Conservation (phyloP, 2,888 invertebrate species). For the Anthrax anthrax region DNA sequence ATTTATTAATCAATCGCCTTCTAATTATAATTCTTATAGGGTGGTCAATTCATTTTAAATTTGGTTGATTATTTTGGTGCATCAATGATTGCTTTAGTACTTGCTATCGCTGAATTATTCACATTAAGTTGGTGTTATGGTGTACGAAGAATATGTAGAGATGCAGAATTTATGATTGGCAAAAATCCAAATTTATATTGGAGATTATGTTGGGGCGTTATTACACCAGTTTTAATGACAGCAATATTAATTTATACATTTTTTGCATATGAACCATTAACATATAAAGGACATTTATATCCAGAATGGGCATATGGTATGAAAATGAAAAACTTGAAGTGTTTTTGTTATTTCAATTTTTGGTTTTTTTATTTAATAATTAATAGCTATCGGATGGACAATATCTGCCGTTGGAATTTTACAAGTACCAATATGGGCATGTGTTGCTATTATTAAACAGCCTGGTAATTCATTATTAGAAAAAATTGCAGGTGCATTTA, state of each 20-base stretch:
- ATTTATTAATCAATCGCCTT: background rate
- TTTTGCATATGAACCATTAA: slow-evolving; percentile 42
- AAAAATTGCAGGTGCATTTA: slow-evolving; percentile 34
- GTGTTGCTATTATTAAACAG: slow-evolving; percentile 25
- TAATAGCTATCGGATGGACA: slow-evolving; percentile 34
- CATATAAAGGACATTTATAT: slow-evolving; percentile 44
- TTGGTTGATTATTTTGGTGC: slow-evolving; percentile 62
- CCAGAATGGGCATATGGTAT: slow-evolving; percentile 50
- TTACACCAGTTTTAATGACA: slow-evolving; percentile 57
- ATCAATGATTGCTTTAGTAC: slow-evolving; percentile 54
- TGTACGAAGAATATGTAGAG: slow-evolving; percentile 48
- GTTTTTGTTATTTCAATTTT: background rate
- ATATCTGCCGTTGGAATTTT: slow-evolving; percentile 37
- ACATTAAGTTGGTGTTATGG: slow-evolving; percentile 64
- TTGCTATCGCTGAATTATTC: slow-evolving; percentile 50
- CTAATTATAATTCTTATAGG: slow-evolving; percentile 33
- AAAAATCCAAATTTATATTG: slow-evolving; percentile 55
- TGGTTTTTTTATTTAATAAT: background rate
- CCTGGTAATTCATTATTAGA: slow-evolving; percentile 22
- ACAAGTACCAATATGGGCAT: slow-evolving; percentile 36
- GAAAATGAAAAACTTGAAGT: background rate
- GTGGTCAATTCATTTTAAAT: slow-evolving; percentile 57
- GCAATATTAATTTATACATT: slow-evolving; percentile 58
- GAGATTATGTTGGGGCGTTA: slow-evolving; percentile 63
- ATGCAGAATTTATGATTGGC: slow-evolving; percentile 69